Evolutionary conservation across 2,888 invertebrate species (phyloP).

Genomic region (Tuberolachnus salignus): DNA sequence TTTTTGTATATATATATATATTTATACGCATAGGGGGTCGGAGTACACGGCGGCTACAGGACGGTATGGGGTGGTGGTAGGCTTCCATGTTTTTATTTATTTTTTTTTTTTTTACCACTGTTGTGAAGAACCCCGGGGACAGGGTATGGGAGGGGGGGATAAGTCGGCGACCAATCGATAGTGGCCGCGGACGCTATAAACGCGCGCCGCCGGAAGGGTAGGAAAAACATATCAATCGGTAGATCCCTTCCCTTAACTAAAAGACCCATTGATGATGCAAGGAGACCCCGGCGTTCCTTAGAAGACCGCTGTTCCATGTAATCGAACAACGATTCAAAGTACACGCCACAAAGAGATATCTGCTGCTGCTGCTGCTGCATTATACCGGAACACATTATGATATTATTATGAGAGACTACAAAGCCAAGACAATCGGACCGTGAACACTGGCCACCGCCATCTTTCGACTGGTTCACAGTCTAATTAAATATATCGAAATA

Average conservation of each 20-base stretch:
- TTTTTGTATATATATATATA: too few relatives aligned
- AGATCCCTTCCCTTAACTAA: constrained; percentile 44
- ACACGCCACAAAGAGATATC: constrained; percentile 48
- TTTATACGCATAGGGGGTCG: constrained; percentile 14
- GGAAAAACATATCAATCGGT: constrained; percentile 55
- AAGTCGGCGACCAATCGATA: constrained; percentile 55
- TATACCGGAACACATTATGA: constrained; percentile 52
- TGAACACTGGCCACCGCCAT: constrained; percentile 47
- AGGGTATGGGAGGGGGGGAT: not conserved
- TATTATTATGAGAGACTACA: constrained; percentile 54
- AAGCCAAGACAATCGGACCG: constrained; percentile 54
- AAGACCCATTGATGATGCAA: constrained; percentile 53
- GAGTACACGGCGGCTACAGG: too few relatives aligned
- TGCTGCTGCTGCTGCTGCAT: constrained; percentile 34
- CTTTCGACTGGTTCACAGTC: constrained; percentile 43
- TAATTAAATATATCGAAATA: constrained; percentile 34
- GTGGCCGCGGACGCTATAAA: constrained; percentile 33
- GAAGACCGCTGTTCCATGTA: constrained; percentile 57
- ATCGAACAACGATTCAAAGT: constrained; percentile 56
- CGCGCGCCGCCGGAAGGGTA: constrained; percentile 29
- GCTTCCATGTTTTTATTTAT: constrained; percentile 56
- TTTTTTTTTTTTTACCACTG: too few relatives aligned
- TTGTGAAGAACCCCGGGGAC: constrained; percentile 2
- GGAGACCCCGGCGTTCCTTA: constrained; percentile 40
- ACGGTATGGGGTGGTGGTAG: not conserved